phyloP scores from a whole-genome alignment of 2,888 invertebrate species.

The Amiota minor region DNA sequence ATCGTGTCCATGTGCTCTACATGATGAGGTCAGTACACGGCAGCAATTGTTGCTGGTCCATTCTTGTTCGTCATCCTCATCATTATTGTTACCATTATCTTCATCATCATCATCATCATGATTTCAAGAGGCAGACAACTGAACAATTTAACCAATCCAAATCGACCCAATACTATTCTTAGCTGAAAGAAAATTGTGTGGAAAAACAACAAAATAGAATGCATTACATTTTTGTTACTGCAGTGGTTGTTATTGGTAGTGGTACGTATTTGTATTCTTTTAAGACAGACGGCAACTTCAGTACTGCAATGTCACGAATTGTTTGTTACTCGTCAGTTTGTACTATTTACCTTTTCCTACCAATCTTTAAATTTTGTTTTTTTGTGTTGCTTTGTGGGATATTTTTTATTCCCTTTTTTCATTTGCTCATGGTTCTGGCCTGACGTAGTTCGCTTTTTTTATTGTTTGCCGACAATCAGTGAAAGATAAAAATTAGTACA shows the following conservation, averaged over 20 bases:
- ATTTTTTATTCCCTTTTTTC: slow-evolving; percentile 51
- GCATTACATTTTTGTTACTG: slow-evolving; percentile 21
- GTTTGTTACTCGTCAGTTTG: slow-evolving; percentile 53
- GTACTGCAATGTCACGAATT: slow-evolving; percentile 68
- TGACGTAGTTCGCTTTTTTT: slow-evolving; percentile 54
- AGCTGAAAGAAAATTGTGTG: not conserved
- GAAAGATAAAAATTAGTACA: slow-evolving; percentile 70
- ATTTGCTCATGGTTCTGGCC: not conserved
- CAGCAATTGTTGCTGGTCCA: slow-evolving; percentile 16
- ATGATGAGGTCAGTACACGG: slow-evolving; percentile 14
- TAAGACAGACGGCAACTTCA: slow-evolving; percentile 36
- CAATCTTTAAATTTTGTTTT: slow-evolving; percentile 29
- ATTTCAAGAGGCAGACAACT: slow-evolving; percentile 20
- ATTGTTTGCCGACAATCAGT: slow-evolving; percentile 70
- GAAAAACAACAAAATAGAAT: slow-evolving; percentile 20
- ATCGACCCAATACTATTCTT: slow-evolving; percentile 5
- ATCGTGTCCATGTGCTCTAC: slow-evolving; percentile 27
- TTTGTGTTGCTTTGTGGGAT: slow-evolving; percentile 40
- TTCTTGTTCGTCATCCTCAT: not conserved
- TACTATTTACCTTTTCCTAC: slow-evolving; percentile 23
- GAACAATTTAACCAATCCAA: slow-evolving; percentile 25
- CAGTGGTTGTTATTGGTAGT: slow-evolving; percentile 6
- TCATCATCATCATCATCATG: slow-evolving; percentile 13
- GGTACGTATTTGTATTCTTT: slow-evolving; percentile 40
- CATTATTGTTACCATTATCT: slow-evolving; percentile 4